Base-by-base conservation (phyloP, 2,113 vertebrate species). In the Lamprotornis superbus region DNA sequence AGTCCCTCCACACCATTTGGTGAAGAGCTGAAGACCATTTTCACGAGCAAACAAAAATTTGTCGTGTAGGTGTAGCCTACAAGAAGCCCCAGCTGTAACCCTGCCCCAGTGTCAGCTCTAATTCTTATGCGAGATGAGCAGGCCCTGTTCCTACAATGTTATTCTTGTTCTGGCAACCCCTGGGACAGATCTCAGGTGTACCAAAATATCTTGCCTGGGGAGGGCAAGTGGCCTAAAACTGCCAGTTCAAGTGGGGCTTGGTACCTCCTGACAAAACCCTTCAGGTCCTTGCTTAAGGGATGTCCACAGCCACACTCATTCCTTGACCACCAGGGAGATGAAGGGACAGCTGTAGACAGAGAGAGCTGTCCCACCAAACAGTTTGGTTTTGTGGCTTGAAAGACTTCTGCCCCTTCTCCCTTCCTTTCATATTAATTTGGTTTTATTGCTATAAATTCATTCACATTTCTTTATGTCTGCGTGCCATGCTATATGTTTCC, bases 181-280 rank as follows among this genome's bases (percentile, higher is more conserved):
- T 71, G 88, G 60, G 79, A 81, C 40, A 64, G 64, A 82, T 85
- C 60, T 93, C 90, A 90, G 91, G 83, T 92, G 49, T 40, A 78
- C 60, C 83, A 81, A 91, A 93, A 84, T 83, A 68, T 59, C 83
- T 81, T 87, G 56, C 75, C 39, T 64, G 40, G 16, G 68, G 68
- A 90, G 64, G 56, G 25, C 1, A 0, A 17, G 60, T 83, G 68
- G 40, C 79, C 88, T 88, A 83, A 88, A 94, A 89, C 79, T 95
- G 92, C 79, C 88, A 94, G 69, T 60, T 95, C 73, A 84, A 0
- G 8, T 89, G 49, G 37, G 77, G 33, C 30, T 67, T 1, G 1
- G 23, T 56, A 46, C 18, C 19, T 86, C 56, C 33, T 84, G 60
- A 93, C 33, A 78, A 76, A 84, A 86, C 10, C 21, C 47, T 83